A percentile compares a stretch with the other conserved stretches of the same genome.
Conservation (phyloP, 2,888 invertebrate species). For the Nomada ruficornis region DNA sequence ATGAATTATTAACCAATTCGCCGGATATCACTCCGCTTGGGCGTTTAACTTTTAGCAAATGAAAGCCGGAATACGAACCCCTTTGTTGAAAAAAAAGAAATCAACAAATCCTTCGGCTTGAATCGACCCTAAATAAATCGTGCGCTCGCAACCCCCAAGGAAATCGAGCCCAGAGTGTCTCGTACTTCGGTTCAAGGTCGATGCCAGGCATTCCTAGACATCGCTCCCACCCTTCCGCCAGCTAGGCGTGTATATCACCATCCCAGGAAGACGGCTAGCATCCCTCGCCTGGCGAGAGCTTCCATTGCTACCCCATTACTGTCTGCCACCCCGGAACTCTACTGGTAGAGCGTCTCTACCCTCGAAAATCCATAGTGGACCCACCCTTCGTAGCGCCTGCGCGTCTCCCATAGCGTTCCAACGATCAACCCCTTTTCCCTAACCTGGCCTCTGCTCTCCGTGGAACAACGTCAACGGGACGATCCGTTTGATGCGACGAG, state of each 20-base stretch:
- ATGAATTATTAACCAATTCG: slow-evolving; percentile 17
- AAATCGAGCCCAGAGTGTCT: slow-evolving; percentile 5
- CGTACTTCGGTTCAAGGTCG: slow-evolving; percentile 65
- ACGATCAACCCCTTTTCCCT: slow-evolving; percentile 58
- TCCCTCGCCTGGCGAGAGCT: slow-evolving; percentile 63
- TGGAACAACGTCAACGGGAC: slow-evolving; percentile 69
- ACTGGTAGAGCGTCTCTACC: slow-evolving; percentile 77
- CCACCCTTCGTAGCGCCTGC: slow-evolving; percentile 82
- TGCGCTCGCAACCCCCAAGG: neutral
- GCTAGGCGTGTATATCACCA: slow-evolving; percentile 56
- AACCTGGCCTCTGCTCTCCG: slow-evolving; percentile 21
- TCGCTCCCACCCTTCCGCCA: slow-evolving; percentile 29
- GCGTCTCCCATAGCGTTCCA: slow-evolving; percentile 72
- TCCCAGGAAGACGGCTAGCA: slow-evolving; percentile 52
- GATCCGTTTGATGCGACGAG: slow-evolving; percentile 51
- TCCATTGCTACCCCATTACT: slow-evolving; percentile 71
- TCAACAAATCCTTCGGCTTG: neutral
- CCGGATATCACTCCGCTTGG: too few species aligned
- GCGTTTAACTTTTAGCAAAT: neutral
- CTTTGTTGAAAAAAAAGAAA: neutral
- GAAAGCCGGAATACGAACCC: neutral
- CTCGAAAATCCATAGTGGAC: slow-evolving; percentile 84
- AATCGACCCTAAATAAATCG: neutral
- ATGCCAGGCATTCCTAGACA: slow-evolving; percentile 60
- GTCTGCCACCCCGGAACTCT: slow-evolving; percentile 81